Evolutionary conservation across 64 coral and sea anemone genomes (phyloP).

Genomic region (Cladopsammia gracilis): DNA sequence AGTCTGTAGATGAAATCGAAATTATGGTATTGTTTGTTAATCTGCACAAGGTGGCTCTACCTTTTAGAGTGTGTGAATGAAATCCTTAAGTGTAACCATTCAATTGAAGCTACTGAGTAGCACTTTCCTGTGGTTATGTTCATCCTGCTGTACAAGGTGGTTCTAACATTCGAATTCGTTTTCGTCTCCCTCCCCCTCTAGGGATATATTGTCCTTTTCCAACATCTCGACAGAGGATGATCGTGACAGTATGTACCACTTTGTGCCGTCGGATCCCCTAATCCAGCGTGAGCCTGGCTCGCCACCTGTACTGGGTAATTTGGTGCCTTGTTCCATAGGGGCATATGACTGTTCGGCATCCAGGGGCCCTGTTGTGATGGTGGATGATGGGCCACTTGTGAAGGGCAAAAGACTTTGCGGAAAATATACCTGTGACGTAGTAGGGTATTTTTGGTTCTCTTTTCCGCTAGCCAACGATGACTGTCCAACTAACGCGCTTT

Average conservation of each 20-base stretch:
- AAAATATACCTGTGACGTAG: not conserved
- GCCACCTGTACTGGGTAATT: not conserved
- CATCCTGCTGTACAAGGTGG: too few species aligned
- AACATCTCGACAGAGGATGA: slow-evolving; percentile 8
- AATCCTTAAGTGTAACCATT: too few species aligned
- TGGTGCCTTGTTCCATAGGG: not conserved
- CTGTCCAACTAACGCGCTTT: not conserved
- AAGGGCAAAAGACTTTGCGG: not conserved
- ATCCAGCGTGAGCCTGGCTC: slow-evolving; percentile 16
- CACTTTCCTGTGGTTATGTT: too few species aligned
- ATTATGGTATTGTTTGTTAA: too few species aligned
- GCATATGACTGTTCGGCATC: not conserved
- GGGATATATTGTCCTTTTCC: not conserved
- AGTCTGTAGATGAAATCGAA: too few species aligned
- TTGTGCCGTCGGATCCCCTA: slow-evolving; percentile 27
- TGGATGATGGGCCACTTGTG: too few species aligned
- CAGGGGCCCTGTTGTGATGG: not conserved
- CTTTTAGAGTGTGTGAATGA: too few species aligned
- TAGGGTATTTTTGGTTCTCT: not conserved
- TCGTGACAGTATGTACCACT: slow-evolving; percentile 39
- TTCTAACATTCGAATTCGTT: not conserved
- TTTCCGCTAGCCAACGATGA: not conserved
- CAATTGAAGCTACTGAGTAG: too few species aligned
- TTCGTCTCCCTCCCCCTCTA: not conserved
- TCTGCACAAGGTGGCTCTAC: too few species aligned